A percentile compares a stretch with the other conserved stretches of the same genome.
phyloP scores from a whole-genome alignment of 2,797 vertebrate species.

The Epinephelus malabaricus region DNA sequence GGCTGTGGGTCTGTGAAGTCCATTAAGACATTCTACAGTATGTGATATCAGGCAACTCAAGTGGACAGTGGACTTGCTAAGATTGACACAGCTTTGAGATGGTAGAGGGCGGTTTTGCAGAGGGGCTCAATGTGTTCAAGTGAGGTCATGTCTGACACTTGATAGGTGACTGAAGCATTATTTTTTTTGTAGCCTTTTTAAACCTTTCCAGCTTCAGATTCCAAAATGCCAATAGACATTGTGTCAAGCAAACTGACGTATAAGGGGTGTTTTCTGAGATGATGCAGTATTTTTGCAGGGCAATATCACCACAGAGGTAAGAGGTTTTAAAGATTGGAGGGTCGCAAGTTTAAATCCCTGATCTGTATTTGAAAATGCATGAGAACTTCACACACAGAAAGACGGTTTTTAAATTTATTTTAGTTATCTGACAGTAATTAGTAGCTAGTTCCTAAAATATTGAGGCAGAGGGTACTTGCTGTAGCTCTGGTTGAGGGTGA shows the following conservation, averaged over 20 bases:
- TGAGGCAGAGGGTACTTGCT: too few species aligned
- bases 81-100: neutral
- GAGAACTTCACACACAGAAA: too few species aligned
- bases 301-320: neutral
- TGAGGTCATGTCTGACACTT: conserved; percentile 1
- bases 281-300: neutral
- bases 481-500: too few species aligned
- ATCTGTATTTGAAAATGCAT: neutral
- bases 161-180: neutral
- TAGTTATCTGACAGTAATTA: too few species aligned
- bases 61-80: neutral
- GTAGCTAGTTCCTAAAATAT: too few species aligned
- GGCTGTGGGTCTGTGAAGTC: neutral
- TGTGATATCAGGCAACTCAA: neutral
- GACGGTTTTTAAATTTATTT: too few species aligned
- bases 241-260: neutral
- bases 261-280: neutral
- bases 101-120: conserved; percentile 2
- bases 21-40: neutral
- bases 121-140: neutral
- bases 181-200: neutral
- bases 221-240: neutral
- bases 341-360: neutral
- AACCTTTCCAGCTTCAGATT: neutral
- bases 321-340: neutral